Conservation (phyloP, 2,113 vertebrate genomes). For the Machaerirhynchus nigripectus region DNA sequence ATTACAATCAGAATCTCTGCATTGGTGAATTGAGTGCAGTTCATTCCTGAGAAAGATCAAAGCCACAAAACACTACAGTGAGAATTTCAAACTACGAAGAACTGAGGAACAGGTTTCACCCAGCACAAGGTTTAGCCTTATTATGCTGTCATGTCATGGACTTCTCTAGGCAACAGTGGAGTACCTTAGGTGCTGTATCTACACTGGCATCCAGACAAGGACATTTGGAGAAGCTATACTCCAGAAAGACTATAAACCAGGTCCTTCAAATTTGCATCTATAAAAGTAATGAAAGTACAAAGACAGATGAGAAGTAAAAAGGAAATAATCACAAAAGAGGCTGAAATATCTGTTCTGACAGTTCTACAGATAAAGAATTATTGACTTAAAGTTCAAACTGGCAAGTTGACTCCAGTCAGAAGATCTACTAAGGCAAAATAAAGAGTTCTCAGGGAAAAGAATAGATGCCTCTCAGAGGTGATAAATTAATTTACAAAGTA, state of each 20-base stretch:
- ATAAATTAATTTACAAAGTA: conserved; percentile 10
- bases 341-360: neutral
- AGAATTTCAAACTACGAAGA: neutral
- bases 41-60: neutral
- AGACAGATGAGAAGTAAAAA: neutral
- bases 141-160: neutral
- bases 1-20: neutral
- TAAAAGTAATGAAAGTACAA: neutral
- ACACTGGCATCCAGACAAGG: neutral
- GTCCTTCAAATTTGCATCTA: neutral
- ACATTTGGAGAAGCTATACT: neutral
- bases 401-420: neutral
- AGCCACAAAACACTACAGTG: neutral
- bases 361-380: neutral
- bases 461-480: neutral
- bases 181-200: neutral
- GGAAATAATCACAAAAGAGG: neutral
- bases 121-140: neutral
- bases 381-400: neutral
- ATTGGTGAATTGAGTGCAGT: neutral
- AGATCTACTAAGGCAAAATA: neutral
- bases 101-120: neutral
- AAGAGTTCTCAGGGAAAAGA: neutral
- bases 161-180: neutral
- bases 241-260: neutral